Conservation (phyloP, 2,113 vertebrate species). For the Dunckerocampus dactyliophorus region DNA sequence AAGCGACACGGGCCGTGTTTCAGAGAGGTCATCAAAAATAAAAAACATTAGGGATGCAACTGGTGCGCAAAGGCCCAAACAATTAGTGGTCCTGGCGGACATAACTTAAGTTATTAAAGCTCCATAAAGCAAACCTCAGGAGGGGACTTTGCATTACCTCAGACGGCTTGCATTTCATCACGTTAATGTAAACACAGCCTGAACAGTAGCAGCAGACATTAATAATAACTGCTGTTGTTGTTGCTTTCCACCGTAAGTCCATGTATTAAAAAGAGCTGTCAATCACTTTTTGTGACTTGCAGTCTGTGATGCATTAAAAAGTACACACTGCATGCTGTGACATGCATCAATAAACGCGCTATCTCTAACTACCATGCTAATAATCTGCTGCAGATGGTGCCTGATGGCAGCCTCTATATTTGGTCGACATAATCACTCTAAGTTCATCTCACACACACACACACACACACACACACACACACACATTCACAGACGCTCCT, state of each 20-base stretch:
- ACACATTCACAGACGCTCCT: not conserved
- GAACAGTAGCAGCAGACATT: slow-evolving; percentile 54
- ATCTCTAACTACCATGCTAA: not conserved
- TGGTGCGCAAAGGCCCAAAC: not conserved
- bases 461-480: not conserved
- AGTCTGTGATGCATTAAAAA: not conserved
- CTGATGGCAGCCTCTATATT: slow-evolving; percentile 37
- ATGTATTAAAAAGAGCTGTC: slow-evolving; percentile 42
- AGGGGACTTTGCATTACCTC: slow-evolving; percentile 26
- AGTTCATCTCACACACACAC: no score
- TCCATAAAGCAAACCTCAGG: slow-evolving; percentile 18
- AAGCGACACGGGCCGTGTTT: not conserved
- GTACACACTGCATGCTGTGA: no score
- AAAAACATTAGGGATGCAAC: not conserved
- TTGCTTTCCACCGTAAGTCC: slow-evolving; percentile 11
- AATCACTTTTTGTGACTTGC: slow-evolving; percentile 9
- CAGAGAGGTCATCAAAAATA: not conserved
- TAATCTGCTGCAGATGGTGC: slow-evolving; percentile 26
- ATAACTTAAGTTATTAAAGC: slow-evolving; percentile 10
- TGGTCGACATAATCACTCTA: slow-evolving; percentile 16
- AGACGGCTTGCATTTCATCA: slow-evolving; percentile 31
- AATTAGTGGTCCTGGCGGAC: slow-evolving; percentile 1
- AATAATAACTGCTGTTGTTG: slow-evolving; percentile 46
- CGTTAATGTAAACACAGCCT: slow-evolving; percentile 51
- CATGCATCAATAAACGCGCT: not conserved